Base-by-base conservation (phyloP, 2,797 vertebrate genomes). In the Synaphobranchus kaupii region DNA sequence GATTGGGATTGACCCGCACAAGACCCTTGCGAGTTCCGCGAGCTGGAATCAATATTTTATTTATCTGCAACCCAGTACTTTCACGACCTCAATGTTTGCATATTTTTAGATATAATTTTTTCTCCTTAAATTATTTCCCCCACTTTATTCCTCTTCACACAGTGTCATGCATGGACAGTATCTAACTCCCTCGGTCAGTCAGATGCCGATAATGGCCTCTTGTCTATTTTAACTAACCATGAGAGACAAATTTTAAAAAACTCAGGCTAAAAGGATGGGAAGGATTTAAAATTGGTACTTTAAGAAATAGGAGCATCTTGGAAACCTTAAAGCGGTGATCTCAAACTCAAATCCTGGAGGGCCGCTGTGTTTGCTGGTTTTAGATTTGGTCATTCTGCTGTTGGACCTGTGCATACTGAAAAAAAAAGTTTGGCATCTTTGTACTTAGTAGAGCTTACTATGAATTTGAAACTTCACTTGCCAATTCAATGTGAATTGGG, bases 1-100 rank as follows among this genome's bases (percentile, higher is more conserved):
- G n/a, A n/a, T n/a, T n/a, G n/a, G n/a, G n/a, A n/a, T n/a, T n/a
- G n/a, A n/a, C n/a, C n/a, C n/a, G n/a, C n/a, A n/a, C n/a, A n/a
- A n/a, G n/a, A n/a, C n/a, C n/a, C n/a, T n/a, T n/a, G n/a, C n/a
- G 63, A 83, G 44, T 25, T n/a, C 28, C 60, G 54, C 28, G 17
- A 15, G 25, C 82, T 58, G 76, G 80, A 87, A 87, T n/a, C 63
- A 52, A 76, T 73, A 76, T 87, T 87, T 87, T 34, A 84, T 83
- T 83, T 71, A 44, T 87, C 56, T 58, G 39, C 78, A 50, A 22
- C 56, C 68, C 63, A 85, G 76, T 85, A 31, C 54, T 85, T 71
- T 48, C 39, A 2, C 25, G 17, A 25, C 12, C 60, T 52, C 84
- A 71, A n/a, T 68, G 71, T 25, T 31, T 31, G 48, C 5, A 71